A percentile compares a stretch with the other conserved stretches of the same genome.
Conservation (phyloP, 2,888 invertebrate species). For the Leptopterna dolabrata region DNA sequence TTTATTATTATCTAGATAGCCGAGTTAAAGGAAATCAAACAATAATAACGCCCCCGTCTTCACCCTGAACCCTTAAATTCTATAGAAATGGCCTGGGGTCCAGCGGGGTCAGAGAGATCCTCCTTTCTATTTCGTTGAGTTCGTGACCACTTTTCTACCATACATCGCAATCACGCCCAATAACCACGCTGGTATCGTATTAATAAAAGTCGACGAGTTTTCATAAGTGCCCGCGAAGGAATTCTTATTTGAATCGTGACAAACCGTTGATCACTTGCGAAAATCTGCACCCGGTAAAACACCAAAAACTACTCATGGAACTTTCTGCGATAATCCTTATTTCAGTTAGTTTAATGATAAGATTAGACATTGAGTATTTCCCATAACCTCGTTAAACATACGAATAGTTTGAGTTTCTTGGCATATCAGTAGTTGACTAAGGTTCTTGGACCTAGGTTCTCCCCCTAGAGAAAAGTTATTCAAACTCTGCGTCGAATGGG, state of each 20-base stretch:
- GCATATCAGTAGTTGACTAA: too few relatives aligned
- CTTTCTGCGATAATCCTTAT: too few relatives aligned
- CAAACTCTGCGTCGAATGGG: too few relatives aligned
- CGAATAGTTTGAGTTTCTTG: too few relatives aligned
- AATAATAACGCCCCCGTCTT: background rate
- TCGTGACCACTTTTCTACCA: conserved; percentile 16
- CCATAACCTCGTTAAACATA: too few relatives aligned
- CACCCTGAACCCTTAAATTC: background rate
- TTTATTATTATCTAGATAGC: background rate
- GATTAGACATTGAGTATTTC: too few relatives aligned
- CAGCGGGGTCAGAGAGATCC: conserved; percentile 6
- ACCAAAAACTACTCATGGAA: background rate
- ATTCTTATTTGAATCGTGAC: background rate
- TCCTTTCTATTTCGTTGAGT: conserved; percentile 10
- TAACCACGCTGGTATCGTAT: conserved; percentile 14
- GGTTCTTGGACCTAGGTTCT: too few relatives aligned
- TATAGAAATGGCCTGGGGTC: conserved; percentile 6
- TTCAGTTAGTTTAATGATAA: too few relatives aligned
- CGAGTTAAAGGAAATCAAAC: background rate
- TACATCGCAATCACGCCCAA: conserved; percentile 20
- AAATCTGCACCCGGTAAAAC: background rate
- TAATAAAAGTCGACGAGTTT: conserved; percentile 6
- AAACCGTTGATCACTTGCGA: background rate
- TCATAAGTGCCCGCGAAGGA: conserved; percentile 4
- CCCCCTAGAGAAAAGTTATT: too few relatives aligned